These are phyloP conservation scores for Stichopus horrens DNA, from an alignment of 53 echinoderm and acorn worm genomes.

Conservation along the genomic window DNA sequence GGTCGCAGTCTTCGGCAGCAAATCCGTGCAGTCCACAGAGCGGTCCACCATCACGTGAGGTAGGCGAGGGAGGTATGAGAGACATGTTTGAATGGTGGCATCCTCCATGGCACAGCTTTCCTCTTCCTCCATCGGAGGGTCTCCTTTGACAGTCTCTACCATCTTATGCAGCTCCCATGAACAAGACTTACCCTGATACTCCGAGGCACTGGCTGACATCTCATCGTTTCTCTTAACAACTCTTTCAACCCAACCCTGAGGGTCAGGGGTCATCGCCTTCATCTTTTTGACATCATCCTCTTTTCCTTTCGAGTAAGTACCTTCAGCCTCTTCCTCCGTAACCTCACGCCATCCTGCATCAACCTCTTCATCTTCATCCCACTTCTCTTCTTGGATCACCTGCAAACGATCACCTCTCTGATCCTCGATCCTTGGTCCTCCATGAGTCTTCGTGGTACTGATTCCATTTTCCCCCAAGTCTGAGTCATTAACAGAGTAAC, in stretches of 20 bases:
- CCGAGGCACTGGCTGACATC: neutral
- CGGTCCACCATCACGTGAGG: neutral
- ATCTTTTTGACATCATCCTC: neutral
- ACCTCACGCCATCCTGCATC: neutral
- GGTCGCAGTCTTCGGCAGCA: neutral
- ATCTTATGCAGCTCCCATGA: neutral
- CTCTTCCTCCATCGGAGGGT: neutral
- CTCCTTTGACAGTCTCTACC: neutral
- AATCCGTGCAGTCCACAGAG: neutral
- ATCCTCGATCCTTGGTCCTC: neutral
- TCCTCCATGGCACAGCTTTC: neutral
- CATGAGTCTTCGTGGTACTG: neutral
- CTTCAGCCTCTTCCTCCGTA: neutral
- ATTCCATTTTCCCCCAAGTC: neutral
- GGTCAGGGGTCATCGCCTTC: neutral
- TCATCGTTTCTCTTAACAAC: neutral
- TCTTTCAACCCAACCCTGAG: neutral
- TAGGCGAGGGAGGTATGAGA: neutral
- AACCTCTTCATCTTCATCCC: neutral
- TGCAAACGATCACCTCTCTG: neutral
- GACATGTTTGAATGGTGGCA: neutral
- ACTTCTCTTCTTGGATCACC: neutral
- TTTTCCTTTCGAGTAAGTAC: neutral
- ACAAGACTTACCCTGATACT: neutral
- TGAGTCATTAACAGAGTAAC: neutral